Conservation (phyloP, 2,888 invertebrate species). For the Acrobasis repandana region DNA sequence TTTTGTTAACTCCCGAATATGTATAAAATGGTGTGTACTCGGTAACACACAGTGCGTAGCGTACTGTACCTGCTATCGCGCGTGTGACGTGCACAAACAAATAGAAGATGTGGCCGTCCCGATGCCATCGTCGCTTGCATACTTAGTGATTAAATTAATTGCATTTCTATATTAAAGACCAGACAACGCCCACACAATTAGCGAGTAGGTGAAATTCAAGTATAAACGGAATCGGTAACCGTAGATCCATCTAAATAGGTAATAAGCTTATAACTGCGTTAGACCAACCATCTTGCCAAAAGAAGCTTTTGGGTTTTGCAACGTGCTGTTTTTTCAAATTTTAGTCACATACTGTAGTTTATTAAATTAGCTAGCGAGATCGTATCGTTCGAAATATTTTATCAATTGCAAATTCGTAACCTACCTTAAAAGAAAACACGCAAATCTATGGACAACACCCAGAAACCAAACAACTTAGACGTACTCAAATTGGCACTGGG, state of each 20-base stretch:
- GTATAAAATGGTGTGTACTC: not conserved
- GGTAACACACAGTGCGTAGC: not conserved
- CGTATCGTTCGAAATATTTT: too few relatives aligned
- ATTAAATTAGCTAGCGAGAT: too few relatives aligned
- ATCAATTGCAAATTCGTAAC: not conserved
- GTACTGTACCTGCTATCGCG: not conserved
- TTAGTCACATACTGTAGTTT: too few relatives aligned
- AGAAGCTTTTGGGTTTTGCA: too few relatives aligned
- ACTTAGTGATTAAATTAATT: constrained; percentile 15
- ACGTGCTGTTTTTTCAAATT: too few relatives aligned
- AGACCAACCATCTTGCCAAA: too few relatives aligned
- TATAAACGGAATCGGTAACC: not conserved
- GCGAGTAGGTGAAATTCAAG: not conserved
- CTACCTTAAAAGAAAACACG: not conserved
- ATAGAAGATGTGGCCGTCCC: not conserved
- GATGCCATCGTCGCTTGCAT: constrained; percentile 9
- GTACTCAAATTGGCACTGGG: constrained; percentile 48
- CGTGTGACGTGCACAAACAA: not conserved
- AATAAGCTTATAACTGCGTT: too few relatives aligned
- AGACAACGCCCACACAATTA: too few relatives aligned
- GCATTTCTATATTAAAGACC: not conserved
- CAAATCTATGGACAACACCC: constrained; percentile 33
- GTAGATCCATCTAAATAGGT: too few relatives aligned
- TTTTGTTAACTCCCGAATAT: too few relatives aligned
- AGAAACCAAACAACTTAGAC: constrained; percentile 25